These are phyloP conservation scores for Cichlasoma orientale DNA, from an alignment of 2,797 vertebrate species.

Conservation along the genomic window DNA sequence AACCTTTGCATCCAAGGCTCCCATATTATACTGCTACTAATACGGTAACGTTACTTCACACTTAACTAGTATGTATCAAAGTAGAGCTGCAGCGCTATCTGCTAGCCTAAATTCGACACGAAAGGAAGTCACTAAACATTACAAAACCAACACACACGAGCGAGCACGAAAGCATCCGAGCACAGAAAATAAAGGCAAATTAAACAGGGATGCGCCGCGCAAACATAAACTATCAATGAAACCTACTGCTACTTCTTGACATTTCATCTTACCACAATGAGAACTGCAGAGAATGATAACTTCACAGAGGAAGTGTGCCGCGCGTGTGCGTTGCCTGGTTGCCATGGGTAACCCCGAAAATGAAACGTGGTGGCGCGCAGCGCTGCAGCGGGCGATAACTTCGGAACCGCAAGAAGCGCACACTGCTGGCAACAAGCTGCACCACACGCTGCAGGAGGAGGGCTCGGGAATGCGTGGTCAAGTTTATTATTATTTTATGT, in stretches of 20 bases:
- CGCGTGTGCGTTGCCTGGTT: conserved; percentile 60
- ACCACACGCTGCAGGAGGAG: not conserved
- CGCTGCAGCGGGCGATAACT: not conserved
- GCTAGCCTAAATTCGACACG: not conserved
- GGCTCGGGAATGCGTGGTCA: not conserved
- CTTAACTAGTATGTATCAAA: not conserved
- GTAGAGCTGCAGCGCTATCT: not conserved
- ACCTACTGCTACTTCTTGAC: not conserved
- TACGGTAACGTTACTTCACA: not conserved
- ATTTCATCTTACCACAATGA: conserved; percentile 38
- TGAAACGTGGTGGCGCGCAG: conserved; percentile 36
- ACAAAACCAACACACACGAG: not conserved
- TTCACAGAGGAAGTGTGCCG: conserved; percentile 56
- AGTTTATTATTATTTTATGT: not conserved
- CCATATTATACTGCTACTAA: too few relatives aligned
- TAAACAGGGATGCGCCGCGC: not conserved
- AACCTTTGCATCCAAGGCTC: not conserved
- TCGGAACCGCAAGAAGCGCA: conserved; percentile 6
- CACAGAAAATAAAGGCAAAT: not conserved
- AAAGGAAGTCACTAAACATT: conserved; percentile 25
- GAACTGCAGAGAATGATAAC: not conserved
- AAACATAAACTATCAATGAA: not conserved
- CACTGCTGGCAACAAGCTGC: not conserved
- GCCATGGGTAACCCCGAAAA: conserved; percentile 53
- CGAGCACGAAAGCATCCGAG: not conserved